phyloP scores from a whole-genome alignment of 2,797 vertebrate species.

The Sebastes nivosus region DNA sequence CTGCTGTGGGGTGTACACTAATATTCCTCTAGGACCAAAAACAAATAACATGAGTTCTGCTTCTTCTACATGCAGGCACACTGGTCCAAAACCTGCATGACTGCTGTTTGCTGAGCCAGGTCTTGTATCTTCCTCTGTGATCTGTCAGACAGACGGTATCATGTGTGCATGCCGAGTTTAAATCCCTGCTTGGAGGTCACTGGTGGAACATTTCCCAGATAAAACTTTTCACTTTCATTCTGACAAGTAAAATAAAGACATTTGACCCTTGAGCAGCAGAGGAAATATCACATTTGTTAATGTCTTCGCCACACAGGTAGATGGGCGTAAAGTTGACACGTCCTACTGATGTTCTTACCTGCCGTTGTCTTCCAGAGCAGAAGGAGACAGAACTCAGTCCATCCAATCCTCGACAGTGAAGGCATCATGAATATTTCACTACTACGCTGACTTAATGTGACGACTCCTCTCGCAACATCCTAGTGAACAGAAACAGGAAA shows the following conservation, averaged over 20 bases:
- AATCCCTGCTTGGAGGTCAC: background rate
- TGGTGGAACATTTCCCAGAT: background rate
- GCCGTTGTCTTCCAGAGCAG: conserved; percentile 44
- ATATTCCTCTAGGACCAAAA: background rate
- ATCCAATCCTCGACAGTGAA: conserved; percentile 32
- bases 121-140: background rate
- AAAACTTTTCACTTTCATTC: conserved; percentile 10
- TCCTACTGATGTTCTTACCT: conserved; percentile 52
- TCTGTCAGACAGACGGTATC: background rate
- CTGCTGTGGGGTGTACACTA: background rate
- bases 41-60: background rate
- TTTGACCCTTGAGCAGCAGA: background rate
- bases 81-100: background rate
- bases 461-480: background rate
- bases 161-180: no score
- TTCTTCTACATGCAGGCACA: background rate
- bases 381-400: conserved; percentile 61
- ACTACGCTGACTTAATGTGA: background rate
- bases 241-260: background rate
- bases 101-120: background rate
- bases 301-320: background rate
- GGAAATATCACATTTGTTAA: background rate
- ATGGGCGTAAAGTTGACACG: background rate
- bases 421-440: conserved; percentile 45
- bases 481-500: conserved; percentile 1